Evolutionary conservation across 2,888 invertebrate genomes (phyloP).

Genomic region (Amblyjoppa proteus): DNA sequence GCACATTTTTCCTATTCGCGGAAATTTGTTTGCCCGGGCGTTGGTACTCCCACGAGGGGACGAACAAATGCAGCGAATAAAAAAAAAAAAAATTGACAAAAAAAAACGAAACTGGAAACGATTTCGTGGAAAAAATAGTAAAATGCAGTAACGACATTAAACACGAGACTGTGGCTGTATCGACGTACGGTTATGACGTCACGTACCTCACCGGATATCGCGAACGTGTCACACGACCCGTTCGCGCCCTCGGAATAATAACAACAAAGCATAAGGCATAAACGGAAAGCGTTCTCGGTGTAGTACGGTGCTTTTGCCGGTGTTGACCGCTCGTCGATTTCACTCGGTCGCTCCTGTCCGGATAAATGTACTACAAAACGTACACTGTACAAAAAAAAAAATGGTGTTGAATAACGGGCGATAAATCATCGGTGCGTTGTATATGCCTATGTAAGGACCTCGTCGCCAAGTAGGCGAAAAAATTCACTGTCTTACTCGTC

Average conservation of each 20-base stretch:
- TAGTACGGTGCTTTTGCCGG: constrained; percentile 33
- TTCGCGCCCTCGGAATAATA: constrained; percentile 81
- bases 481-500: not conserved
- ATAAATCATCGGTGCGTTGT: not conserved
- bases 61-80: constrained; percentile 3
- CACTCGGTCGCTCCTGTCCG: constrained; percentile 53
- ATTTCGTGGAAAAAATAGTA: constrained; percentile 20
- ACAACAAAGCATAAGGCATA: constrained; percentile 71
- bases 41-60: not conserved
- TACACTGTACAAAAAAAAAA: constrained; percentile 12
- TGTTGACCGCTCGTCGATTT: constrained; percentile 45
- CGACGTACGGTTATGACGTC: constrained; percentile 79
- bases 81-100: constrained; percentile 23
- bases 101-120: constrained; percentile 11
- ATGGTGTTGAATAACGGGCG: not conserved
- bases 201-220: constrained; percentile 83
- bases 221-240: constrained; percentile 80
- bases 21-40: constrained; percentile 13
- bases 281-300: constrained; percentile 18
- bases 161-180: constrained; percentile 60
- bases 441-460: not conserved
- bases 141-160: constrained; percentile 57
- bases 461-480: not conserved
- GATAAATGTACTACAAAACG: constrained; percentile 56
- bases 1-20: constrained; percentile 52